Evolutionary conservation across 2,888 invertebrate genomes (phyloP).

Genomic region (Lasius platythorax): DNA sequence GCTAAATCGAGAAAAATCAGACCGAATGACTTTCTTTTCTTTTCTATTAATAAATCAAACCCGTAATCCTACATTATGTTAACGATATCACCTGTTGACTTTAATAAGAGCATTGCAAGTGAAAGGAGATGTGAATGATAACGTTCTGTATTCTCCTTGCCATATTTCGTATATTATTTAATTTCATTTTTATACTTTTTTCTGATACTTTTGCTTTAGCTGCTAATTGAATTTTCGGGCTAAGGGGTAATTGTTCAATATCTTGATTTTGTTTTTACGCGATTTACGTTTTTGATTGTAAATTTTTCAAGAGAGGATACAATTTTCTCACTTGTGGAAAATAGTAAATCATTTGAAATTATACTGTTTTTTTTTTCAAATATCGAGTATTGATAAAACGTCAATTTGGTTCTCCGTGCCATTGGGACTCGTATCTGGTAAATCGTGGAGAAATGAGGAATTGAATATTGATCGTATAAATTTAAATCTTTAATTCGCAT

Average conservation of each 20-base stretch:
- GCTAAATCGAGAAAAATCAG: no score
- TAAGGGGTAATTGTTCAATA: background rate
- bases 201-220: background rate
- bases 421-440: slow-evolving; percentile 12
- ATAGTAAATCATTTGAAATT: slow-evolving; percentile 8
- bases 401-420: slow-evolving; percentile 1
- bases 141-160: background rate
- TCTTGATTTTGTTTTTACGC: background rate
- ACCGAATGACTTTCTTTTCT: no score
- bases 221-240: background rate
- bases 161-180: background rate
- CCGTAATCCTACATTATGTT: background rate
- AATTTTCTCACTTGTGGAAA: background rate
- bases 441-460: slow-evolving; percentile 53
- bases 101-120: slow-evolving; percentile 17
- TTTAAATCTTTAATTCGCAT: slow-evolving; percentile 67
- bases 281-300: background rate
- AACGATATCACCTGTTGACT: background rate
- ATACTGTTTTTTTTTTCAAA: background rate
- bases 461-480: slow-evolving; percentile 72
- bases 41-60: no score
- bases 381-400: slow-evolving; percentile 1
- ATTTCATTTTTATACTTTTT: background rate
- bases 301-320: background rate
- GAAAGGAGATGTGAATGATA: background rate